Conservation (phyloP, 2,113 vertebrate genomes). For the Corvus cornix region DNA sequence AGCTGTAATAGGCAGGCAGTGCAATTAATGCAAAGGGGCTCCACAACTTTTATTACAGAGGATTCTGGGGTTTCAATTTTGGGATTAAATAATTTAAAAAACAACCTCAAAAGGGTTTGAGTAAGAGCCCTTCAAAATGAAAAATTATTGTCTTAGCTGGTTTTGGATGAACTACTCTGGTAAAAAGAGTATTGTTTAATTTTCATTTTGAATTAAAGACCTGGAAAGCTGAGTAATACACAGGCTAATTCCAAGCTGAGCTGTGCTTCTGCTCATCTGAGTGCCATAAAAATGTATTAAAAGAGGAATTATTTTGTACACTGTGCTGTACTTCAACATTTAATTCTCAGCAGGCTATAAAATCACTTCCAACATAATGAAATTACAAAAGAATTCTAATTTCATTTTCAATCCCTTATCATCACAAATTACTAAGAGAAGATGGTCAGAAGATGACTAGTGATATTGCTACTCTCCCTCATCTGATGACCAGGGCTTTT, state of each 20-base stretch:
- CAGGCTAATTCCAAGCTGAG: constrained; percentile 66
- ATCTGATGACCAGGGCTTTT: background rate
- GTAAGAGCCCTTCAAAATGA: constrained; percentile 57
- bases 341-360: constrained; percentile 73
- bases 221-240: constrained; percentile 68
- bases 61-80: constrained; percentile 37
- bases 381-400: constrained; percentile 78
- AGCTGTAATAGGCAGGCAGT: constrained; percentile 26
- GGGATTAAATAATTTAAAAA: constrained; percentile 59
- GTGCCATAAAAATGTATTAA: constrained; percentile 72
- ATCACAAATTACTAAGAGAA: constrained; percentile 66
- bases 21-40: constrained; percentile 17
- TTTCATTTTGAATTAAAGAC: constrained; percentile 77
- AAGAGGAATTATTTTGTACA: constrained; percentile 79
- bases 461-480: background rate
- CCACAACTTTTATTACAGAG: constrained; percentile 31
- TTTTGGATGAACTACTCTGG: constrained; percentile 52
- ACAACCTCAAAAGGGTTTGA: constrained; percentile 36
- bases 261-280: constrained; percentile 57
- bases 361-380: constrained; percentile 74
- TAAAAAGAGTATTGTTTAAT: constrained; percentile 77
- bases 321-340: constrained; percentile 55
- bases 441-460: constrained; percentile 39
- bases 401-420: constrained; percentile 70
- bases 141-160: constrained; percentile 66